Conservation (phyloP, 2,888 invertebrate genomes). For the Nycteola revayana region DNA sequence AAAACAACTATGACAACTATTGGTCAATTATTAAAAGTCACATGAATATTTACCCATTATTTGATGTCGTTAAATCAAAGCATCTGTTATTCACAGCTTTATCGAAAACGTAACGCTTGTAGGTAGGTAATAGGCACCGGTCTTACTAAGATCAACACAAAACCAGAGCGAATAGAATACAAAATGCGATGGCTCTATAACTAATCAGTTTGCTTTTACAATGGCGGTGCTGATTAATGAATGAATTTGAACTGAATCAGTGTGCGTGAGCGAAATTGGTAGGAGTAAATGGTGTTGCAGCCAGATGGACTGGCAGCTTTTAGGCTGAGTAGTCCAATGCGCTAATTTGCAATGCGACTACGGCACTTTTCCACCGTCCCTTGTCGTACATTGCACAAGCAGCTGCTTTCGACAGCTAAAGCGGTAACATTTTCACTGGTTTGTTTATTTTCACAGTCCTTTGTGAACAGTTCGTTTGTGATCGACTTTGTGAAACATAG, state of each 20-base stretch:
- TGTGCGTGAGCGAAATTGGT: constrained; percentile 33
- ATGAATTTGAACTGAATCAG: constrained; percentile 30
- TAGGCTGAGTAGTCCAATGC: constrained; percentile 56
- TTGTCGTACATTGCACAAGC: constrained; percentile 40
- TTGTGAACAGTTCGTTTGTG: constrained; percentile 30
- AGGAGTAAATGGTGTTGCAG: constrained; percentile 58
- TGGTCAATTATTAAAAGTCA: too few species aligned
- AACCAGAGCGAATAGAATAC: constrained; percentile 13
- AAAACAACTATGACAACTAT: too few species aligned
- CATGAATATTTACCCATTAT: too few species aligned
- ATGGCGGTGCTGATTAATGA: constrained; percentile 30
- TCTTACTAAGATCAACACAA: constrained; percentile 4
- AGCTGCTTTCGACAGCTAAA: constrained; percentile 51
- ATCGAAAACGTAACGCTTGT: too few species aligned
- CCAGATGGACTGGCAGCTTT: constrained; percentile 51
- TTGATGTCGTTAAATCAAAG: too few species aligned
- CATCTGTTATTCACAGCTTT: too few species aligned
- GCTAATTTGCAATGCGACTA: constrained; percentile 63
- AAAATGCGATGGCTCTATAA: constrained; percentile 16
- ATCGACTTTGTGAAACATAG: constrained; percentile 27
- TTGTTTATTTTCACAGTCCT: constrained; percentile 41
- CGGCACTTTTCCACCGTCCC: constrained; percentile 52
- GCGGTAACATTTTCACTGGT: constrained; percentile 40
- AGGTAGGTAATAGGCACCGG: too few species aligned
- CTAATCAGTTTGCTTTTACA: constrained; percentile 28